Evolutionary conservation across 2,113 vertebrate genomes (phyloP).

Genomic region (Paradoxurus hermaphroditus): DNA sequence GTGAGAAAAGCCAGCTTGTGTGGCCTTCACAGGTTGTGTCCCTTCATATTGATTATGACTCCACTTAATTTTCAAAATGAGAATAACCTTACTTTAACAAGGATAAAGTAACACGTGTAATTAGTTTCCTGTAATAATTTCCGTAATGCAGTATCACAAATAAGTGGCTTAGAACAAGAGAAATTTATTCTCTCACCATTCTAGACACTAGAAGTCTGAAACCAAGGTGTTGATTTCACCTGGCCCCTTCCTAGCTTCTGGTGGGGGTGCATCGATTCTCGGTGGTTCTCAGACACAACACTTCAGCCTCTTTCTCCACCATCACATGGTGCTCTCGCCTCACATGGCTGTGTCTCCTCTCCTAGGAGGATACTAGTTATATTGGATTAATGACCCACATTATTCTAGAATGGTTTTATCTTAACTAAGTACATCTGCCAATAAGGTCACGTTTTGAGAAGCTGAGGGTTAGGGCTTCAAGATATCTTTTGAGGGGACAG

Average conservation of each 20-base stretch:
- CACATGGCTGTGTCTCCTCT: neutral
- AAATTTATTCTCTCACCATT: neutral
- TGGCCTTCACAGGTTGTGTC: neutral
- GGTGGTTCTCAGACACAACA: neutral
- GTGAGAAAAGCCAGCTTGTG: neutral
- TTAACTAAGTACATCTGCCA: neutral
- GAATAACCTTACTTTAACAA: neutral
- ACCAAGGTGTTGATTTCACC: neutral
- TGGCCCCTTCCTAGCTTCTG: neutral
- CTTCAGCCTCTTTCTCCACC: neutral
- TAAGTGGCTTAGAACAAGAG: neutral
- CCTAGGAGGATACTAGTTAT: neutral
- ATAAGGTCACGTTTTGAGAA: neutral
- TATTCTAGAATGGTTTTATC: neutral
- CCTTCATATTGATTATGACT: neutral
- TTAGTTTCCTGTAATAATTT: neutral
- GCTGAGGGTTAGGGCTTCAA: neutral
- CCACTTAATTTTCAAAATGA: neutral
- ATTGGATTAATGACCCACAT: neutral
- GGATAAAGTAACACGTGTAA: neutral
- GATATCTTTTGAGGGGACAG: neutral
- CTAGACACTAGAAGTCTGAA: neutral
- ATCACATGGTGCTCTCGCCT: neutral
- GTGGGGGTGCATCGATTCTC: fast-evolving
- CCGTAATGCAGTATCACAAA: neutral